These are phyloP conservation scores for Watsonalla cultraria DNA, from an alignment of 2,888 invertebrate species.

Conservation along the genomic window DNA sequence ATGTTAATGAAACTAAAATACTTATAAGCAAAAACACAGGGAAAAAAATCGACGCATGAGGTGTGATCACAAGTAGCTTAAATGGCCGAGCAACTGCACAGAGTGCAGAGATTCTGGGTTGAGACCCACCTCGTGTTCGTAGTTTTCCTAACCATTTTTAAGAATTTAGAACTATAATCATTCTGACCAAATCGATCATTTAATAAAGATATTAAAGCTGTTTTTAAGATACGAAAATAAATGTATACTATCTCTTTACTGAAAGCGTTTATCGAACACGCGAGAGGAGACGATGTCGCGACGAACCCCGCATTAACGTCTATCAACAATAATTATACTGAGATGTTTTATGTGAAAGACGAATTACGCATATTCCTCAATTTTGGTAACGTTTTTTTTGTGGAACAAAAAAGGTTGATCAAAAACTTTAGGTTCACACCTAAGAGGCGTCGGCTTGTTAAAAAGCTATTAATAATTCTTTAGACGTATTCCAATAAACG, in stretches of 20 bases:
- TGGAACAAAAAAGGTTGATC: conserved; percentile 17
- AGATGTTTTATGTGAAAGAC: conserved; percentile 27
- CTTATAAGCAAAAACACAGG: too few species aligned
- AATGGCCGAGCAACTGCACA: too few species aligned
- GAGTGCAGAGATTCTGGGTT: too few species aligned
- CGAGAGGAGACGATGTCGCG: conserved; percentile 9
- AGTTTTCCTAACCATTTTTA: too few species aligned
- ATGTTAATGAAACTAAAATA: too few species aligned
- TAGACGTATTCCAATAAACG: conserved; percentile 75
- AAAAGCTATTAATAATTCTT: conserved; percentile 74
- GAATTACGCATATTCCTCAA: conserved; percentile 29
- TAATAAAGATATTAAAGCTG: not conserved
- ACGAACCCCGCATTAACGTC: conserved; percentile 25
- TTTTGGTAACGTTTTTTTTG: conserved; percentile 16
- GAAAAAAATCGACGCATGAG: too few species aligned
- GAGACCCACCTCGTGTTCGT: too few species aligned
- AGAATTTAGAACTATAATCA: too few species aligned
- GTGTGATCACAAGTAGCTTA: too few species aligned
- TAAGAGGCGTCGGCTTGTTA: conserved; percentile 68
- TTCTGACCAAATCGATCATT: not conserved
- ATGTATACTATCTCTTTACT: conserved; percentile 22
- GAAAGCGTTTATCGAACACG: conserved; percentile 12
- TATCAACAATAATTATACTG: conserved; percentile 31
- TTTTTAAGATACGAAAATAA: conserved; percentile 11
- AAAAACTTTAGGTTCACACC: conserved; percentile 57